Base-by-base conservation (phyloP, 2,113 vertebrate genomes). In the Myotis lucifugus region DNA sequence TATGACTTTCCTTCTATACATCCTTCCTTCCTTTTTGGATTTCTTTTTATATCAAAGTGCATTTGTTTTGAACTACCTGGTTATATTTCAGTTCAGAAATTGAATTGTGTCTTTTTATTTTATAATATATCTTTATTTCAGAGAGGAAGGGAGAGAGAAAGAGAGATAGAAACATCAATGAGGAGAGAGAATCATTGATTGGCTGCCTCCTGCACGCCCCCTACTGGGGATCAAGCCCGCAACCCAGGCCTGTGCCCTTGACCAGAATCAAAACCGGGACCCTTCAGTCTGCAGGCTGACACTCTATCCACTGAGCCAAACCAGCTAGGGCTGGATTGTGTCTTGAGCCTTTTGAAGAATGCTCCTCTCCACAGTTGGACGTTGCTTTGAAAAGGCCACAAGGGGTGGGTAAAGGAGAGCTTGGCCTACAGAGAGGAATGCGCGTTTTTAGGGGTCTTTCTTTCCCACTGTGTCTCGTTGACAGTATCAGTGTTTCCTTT, bases 71-170 rank as follows among this genome's bases (percentile, higher is more conserved):
- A 85, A 21, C 25, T 17, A 34, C 46, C 32, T 40, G 12, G 14
- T 34, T 67, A n/a, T 52, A 64, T 67, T 95, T 96, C 83, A 61
- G 10, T 83, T 93, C 23, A 83, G 66, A 81, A 81, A 46, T 12
- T 74, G 12, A 70, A 69, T 90, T 88, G 54, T 85, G 29, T 83
- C 64, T 56, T 90, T 59, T 67, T 67, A 42, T 37, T 37, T 37
- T 37, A 37, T 15, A 13, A 8, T 48, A 46, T 46, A 46, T 46
- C 7, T 46, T 46, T 56, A 56, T 59, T 59, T 23, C 56, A 59
- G 56, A 59, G 21, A 59, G 56, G 56, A 59, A 59, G 56, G 56
- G 56, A 59, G 8, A 59, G 21, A 59, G 56, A 59, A 23, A 59
- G 56, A 56, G 21, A 56, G 46, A 10, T 11, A 46, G 54, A 59